phyloP scores from a whole-genome alignment of 2,888 invertebrate species.

The Drosophila monieri region DNA sequence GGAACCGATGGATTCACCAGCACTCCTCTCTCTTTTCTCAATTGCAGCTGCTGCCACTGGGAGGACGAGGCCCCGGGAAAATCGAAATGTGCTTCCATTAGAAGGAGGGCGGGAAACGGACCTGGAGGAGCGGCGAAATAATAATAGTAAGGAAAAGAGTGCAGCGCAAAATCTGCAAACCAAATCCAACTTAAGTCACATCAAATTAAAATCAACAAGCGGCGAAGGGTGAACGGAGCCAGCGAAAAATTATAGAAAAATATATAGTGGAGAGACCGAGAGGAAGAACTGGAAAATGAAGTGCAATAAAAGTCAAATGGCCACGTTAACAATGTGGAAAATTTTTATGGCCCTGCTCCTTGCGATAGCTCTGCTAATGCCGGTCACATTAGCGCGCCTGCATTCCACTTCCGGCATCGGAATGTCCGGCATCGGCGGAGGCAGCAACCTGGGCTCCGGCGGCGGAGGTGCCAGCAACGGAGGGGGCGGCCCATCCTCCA shows the following conservation, averaged over 20 bases:
- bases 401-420: conserved; percentile 72
- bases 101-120: conserved; percentile 22
- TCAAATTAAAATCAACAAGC: conserved; percentile 80
- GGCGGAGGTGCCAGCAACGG: conserved; percentile 44
- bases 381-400: conserved; percentile 78
- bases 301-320: conserved; percentile 83
- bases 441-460: conserved; percentile 33
- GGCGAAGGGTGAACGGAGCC: conserved; percentile 33
- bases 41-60: conserved; percentile 50
- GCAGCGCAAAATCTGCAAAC: conserved; percentile 68
- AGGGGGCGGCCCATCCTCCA: conserved; percentile 67
- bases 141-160: conserved; percentile 39
- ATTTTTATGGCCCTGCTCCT: conserved; percentile 80
- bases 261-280: conserved; percentile 19
- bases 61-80: conserved; percentile 31
- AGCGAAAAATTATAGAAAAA: conserved; percentile 44
- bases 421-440: conserved; percentile 31
- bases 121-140: conserved; percentile 25
- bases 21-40: conserved; percentile 34
- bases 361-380: conserved; percentile 66
- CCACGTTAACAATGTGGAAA: conserved; percentile 83
- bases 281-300: conserved; percentile 72
- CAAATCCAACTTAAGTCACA: conserved; percentile 80
- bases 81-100: conserved; percentile 63
- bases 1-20: conserved; percentile 39